A percentile compares a stretch with the other conserved stretches of the same genome.
phyloP scores from a whole-genome alignment of 2,888 invertebrate genomes.

The Apoda limacodes region DNA sequence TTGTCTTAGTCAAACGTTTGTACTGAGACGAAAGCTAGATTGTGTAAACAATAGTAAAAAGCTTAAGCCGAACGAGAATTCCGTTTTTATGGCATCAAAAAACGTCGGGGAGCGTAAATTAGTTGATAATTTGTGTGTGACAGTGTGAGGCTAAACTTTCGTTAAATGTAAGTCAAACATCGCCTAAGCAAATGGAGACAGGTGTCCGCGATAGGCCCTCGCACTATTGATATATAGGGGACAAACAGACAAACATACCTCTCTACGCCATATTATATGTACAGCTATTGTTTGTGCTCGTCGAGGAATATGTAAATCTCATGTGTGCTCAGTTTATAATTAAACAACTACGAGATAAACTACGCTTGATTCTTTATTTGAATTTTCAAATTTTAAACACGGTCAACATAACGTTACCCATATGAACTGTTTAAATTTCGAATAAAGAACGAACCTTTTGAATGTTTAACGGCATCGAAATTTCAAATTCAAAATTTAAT shows the following conservation, averaged over 20 bases:
- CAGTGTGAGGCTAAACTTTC: slow-evolving; percentile 52
- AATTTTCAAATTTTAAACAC: slow-evolving; percentile 37
- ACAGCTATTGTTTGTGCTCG: slow-evolving; percentile 33
- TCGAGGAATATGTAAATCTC: slow-evolving; percentile 54
- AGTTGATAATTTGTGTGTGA: slow-evolving; percentile 66
- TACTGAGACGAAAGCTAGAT: slow-evolving; percentile 21
- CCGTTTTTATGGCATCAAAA: slow-evolving; percentile 39
- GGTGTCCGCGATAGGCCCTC: slow-evolving; percentile 52
- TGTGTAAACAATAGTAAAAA: slow-evolving; percentile 43
- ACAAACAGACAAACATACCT: slow-evolving; percentile 31
- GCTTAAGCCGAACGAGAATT: slow-evolving; percentile 38
- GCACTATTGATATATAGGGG: slow-evolving; percentile 53
- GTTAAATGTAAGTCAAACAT: slow-evolving; percentile 62
- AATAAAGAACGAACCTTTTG: slow-evolving; percentile 2
- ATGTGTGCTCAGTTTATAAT: slow-evolving; percentile 53
- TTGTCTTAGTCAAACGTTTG: slow-evolving; percentile 22
- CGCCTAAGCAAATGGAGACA: slow-evolving; percentile 65
- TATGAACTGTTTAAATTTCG: too few relatives aligned
- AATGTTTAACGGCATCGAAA: not conserved
- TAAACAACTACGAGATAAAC: slow-evolving; percentile 55
- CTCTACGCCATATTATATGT: slow-evolving; percentile 32
- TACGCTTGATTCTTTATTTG: slow-evolving; percentile 47
- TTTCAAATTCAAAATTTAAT: slow-evolving; percentile 19
- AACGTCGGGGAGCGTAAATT: slow-evolving; percentile 57
- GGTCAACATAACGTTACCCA: slow-evolving; percentile 45